Base-by-base conservation (phyloP, 1,140 invertebrate species). In the Papilio aristodemus region DNA sequence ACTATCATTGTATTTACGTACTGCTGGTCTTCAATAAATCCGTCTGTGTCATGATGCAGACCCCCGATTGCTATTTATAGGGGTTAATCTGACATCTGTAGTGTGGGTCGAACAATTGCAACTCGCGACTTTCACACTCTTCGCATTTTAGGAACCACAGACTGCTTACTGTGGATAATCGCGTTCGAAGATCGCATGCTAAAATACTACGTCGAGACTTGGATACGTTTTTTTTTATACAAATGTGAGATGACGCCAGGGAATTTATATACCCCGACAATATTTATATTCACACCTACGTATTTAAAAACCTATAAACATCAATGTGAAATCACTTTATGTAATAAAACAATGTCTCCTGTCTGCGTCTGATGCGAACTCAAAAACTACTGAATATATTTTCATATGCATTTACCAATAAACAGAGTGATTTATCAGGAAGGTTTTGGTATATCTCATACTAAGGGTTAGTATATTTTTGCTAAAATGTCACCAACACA, bases 51-150 rank as follows among this genome's bases (percentile, higher is more conserved):
- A 70, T 67, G 72, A 74, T 74, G 72, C 32, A 50, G 67, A 59
- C 60, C 69, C 37, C 41, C 75, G 72, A 72, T 77, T 74, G 70
- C 75, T 69, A 71, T 77, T 71, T 74, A 71, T 71, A 69, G 68
- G 57, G 67, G 46, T 63, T 74, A 76, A 74, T 77, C 72, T 77
- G 50, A 27, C 38, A 76, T 76, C 75, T 71, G 58, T 36, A 22
- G 46, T 75, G 73, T 75, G 71, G 73, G 73, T 70, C 54, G 73
- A 70, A 75, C 70, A 68, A 60, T 60, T 60, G 58, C 27, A 36
- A 58, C 22, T 19, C 66, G 14, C 22, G 37, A 71, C 58, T 60
- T 60, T 60, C 58, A 38, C 46, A 68, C 46, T 54, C 41, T 64
- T 64, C 41, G 38, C 41, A 46, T 64, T 64, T 64, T 64, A 64